Conservation (phyloP, 2,113 vertebrate genomes). For the Naja naja region DNA sequence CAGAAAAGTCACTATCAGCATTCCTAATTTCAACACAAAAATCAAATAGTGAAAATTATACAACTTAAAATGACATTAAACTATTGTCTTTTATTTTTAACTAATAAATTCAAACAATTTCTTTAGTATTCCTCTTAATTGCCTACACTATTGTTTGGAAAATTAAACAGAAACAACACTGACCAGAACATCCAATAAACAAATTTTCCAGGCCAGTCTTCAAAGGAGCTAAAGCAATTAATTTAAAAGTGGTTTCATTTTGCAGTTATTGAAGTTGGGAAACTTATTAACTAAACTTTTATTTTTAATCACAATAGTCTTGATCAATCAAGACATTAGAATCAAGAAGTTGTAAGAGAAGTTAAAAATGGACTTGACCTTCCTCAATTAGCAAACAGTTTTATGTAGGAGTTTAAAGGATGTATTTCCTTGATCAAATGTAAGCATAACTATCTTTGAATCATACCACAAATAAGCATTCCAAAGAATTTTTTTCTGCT, state of each 20-base stretch:
- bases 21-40: background rate
- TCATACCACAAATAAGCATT: background rate
- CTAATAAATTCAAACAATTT: background rate
- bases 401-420: background rate
- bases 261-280: background rate
- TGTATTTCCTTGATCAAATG: background rate
- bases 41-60: background rate
- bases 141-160: background rate
- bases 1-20: background rate
- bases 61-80: background rate
- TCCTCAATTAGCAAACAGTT: background rate
- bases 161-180: background rate
- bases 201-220: background rate
- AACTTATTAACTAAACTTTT: background rate
- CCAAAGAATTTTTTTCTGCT: background rate
- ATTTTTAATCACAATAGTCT: slow-evolving; percentile 2
- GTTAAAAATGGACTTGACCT: slow-evolving; percentile 24
- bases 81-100: background rate
- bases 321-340: background rate
- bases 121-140: background rate
- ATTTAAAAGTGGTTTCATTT: background rate
- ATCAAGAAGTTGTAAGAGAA: background rate
- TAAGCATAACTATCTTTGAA: background rate
- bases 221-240: background rate
- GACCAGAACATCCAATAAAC: background rate